Conservation (phyloP, 2,888 invertebrate species). For the Chrysotoxum bicinctum region DNA sequence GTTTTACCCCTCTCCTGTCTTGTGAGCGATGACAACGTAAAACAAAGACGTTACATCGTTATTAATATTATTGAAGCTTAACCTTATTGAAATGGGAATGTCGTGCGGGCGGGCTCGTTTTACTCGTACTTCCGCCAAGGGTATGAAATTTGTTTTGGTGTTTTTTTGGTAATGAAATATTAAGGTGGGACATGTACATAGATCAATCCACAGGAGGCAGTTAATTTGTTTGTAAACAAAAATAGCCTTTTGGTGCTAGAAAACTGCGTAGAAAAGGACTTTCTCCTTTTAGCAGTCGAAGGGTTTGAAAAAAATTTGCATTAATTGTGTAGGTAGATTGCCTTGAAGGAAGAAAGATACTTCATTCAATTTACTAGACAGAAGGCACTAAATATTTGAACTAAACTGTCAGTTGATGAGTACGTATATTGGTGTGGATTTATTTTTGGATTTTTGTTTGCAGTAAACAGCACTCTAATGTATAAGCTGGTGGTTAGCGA, state of each 20-base stretch:
- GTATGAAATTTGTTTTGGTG: conserved; percentile 16
- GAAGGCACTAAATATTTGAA: background rate
- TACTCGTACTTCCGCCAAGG: background rate
- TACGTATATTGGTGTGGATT: background rate
- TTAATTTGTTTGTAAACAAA: conserved; percentile 45
- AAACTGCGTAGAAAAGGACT: background rate
- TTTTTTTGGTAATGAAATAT: background rate
- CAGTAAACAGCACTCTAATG: background rate
- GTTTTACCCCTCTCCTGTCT: background rate
- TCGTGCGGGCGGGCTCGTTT: background rate
- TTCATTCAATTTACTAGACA: background rate
- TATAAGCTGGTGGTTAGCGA: background rate
- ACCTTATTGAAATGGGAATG: background rate
- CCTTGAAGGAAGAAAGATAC: background rate
- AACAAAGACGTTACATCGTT: background rate
- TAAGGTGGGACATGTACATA: background rate
- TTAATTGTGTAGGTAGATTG: conserved; percentile 3
- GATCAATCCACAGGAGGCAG: conserved; percentile 18
- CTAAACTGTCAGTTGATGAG: background rate
- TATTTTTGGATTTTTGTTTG: conserved; percentile 2
- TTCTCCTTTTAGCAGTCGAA: background rate
- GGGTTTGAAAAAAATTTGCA: background rate
- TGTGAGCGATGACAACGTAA: background rate
- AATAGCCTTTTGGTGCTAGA: background rate
- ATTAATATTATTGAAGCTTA: background rate